Evolutionary conservation across 2,113 vertebrate genomes (phyloP), one percentile per base, ranked within the genome.

Genomic region (Hypanus sabinus): DNA sequence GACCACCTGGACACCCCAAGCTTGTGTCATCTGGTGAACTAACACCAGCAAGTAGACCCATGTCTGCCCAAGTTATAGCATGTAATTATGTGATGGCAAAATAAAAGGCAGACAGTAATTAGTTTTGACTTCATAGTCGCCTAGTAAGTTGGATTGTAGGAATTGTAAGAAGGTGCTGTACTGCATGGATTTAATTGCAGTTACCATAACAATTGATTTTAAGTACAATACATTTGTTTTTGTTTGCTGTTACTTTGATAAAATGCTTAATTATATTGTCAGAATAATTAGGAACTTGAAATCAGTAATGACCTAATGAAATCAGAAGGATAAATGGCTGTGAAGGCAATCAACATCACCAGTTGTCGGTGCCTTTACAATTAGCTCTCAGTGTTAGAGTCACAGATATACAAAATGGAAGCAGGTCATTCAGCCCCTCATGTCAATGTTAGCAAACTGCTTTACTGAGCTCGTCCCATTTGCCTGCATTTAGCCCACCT

Each of bases 31-130:
- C n/a, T 73, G 91, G 38, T 68, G 27, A 46, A 30, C 36, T 55
- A 14, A 46, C 18, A 55, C 9, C 38, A 11, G 70, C 36, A 73
- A 73, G 70, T 73, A 10, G 68, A 93, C 20, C 68, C 70, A 73
- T 5, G 10, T 55, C 38, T 75, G 91, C 10, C 22, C 24, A 27
- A 55, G 27, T 16, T 33, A 68, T 11, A 68, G 70, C 71, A 73
- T 73, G 24, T 93, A 71, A 93, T 93, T 93, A 11, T 5, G 36
- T 30, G 27, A 93, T 93, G 68, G 91, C 30, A 93, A 75, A 55
- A 73, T 75, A 55, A 75, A 93, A 46, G 70, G 91, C 91, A 93
- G 91, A 46, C 91, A 73, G 55, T 71, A 75, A 93, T 75, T 71
- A 55, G 70, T 75, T 75, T 93, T 71, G 70, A 73, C 20, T 75